Base-by-base conservation (phyloP, 2,888 invertebrate genomes). In the Sthenelais limicola region DNA sequence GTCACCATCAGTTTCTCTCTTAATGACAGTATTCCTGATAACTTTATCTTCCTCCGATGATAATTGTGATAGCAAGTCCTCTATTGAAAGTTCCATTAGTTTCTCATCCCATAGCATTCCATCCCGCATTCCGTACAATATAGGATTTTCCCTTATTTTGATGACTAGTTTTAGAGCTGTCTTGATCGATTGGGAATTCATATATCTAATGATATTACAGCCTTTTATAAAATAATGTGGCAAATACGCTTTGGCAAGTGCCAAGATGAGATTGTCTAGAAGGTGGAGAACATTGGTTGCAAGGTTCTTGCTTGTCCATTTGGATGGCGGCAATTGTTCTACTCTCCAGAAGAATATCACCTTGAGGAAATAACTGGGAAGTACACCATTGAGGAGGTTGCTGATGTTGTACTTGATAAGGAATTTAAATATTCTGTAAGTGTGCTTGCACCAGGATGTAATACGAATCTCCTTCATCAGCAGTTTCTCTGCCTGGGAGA, bases 401-500 rank as follows among this genome's bases (percentile, higher is more conserved):
- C 26, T 26, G 52, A 52, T 52, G 52, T 52, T 52, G 52, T 52
- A 30, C 15, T 52, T 24, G 26, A 52, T 52, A 21, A 52, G 15
- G 52, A 15, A 52, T 30, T 52, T 52, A 30, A 52, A 52, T 26
- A 52, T 52, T 2, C 52, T 3, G 52, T 52, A 52, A 12, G 52
- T 52, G 26, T 52, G 52, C 26, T 52, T 52, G 15, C 52, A 52
- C 52, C 52, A 52, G 26, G 52, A 52, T 26, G 26, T 52, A 15
- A 28, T 52, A 3, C 28, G 26, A 30, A 52, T 3, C 28, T 26
- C 52, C 52, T 52, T 15, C 52, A 52, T 52, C 26, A 52, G 52
- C 3, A 52, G 52, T 3, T 28, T 15, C 52, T 52, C 52, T 1
- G 52, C 5, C 26, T 52, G 52, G n/a, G 52, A 52, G 52, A 52